phyloP scores from a whole-genome alignment of 2,113 vertebrate species.

The Spea multiplicata region DNA sequence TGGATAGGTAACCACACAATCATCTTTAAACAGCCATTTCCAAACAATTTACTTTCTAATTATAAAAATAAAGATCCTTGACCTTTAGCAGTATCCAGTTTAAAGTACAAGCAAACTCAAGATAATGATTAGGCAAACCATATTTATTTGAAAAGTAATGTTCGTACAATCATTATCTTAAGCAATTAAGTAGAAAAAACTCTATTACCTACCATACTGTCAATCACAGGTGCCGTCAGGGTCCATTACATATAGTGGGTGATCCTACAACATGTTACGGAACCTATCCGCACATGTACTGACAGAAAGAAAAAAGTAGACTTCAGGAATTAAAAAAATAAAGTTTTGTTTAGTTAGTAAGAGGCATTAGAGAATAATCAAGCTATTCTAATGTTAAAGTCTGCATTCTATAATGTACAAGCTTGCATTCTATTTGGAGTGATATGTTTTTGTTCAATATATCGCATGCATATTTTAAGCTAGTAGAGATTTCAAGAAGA shows the following conservation, averaged over 20 bases:
- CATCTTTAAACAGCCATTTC: not conserved
- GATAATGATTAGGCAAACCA: too few relatives aligned
- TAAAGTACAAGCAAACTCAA: too few relatives aligned
- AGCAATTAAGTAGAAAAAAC: too few relatives aligned
- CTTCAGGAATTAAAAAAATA: too few relatives aligned
- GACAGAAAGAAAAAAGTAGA: too few relatives aligned
- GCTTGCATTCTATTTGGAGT: not conserved
- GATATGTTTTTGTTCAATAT: not conserved
- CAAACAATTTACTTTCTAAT: not conserved
- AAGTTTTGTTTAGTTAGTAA: not conserved
- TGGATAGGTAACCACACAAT: not conserved
- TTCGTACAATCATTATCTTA: too few relatives aligned
- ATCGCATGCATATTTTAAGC: not conserved
- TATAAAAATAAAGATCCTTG: not conserved
- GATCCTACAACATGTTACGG: too few relatives aligned
- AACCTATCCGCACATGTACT: too few relatives aligned
- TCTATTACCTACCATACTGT: too few relatives aligned
- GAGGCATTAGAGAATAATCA: conserved; percentile 1
- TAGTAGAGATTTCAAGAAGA: conserved; percentile 7
- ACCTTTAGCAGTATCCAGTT: not conserved
- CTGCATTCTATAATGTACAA: not conserved
- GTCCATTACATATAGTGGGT: too few relatives aligned
- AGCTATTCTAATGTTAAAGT: not conserved
- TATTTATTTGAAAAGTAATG: too few relatives aligned
- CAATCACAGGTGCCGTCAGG: too few relatives aligned